Base-by-base conservation (phyloP, 2,888 invertebrate genomes). In the Oscheius sp. region DNA sequence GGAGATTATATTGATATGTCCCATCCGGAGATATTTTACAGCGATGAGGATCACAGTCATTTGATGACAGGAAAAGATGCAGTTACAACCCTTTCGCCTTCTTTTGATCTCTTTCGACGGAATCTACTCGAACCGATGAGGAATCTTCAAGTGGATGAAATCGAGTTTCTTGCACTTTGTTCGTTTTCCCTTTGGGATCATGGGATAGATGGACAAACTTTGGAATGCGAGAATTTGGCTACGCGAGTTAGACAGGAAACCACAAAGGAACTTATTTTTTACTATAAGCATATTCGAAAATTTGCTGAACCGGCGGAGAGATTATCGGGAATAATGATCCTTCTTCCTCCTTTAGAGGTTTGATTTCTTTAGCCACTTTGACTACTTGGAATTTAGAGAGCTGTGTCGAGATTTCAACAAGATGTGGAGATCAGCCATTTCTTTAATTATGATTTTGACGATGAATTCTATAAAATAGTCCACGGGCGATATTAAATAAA, bases 361-460 rank as follows among this genome's bases (percentile, higher is more conserved):
- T 3, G 42, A 27, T 57, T 17, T 57, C 23, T 57, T n/a, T 57
- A 10, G 37, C n/a, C n/a, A n/a, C n/a, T n/a, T n/a, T n/a, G n/a
- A 6, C 52, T 10, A n/a, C 27, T 58, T 17, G 25, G 12, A 3
- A 25, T 53, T 29, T 29, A 55, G 55, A 55, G 55, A 55, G 55
- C 55, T 15, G 55, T 55, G 5, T 20, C 15, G 12, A 31, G 55
- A n/a, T 55, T 55, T 20, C 33, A 34, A 4, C 55, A 55, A 55
- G 55, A 55, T 29, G 55, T 55, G 6, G 55, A 55, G 23, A 55
- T 55, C 5, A 55, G 55, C 17, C 55, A 34, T 4, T 55, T 55
- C 55, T 55, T 55, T 17, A 33, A 33, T 31, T 55, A 55, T 34
- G 55, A 55, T 20, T 31, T 34, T n/a, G 55, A 55, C 20, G 55